Conservation (phyloP, 1,140 invertebrate genomes). For the Saccostrea glomerata region DNA sequence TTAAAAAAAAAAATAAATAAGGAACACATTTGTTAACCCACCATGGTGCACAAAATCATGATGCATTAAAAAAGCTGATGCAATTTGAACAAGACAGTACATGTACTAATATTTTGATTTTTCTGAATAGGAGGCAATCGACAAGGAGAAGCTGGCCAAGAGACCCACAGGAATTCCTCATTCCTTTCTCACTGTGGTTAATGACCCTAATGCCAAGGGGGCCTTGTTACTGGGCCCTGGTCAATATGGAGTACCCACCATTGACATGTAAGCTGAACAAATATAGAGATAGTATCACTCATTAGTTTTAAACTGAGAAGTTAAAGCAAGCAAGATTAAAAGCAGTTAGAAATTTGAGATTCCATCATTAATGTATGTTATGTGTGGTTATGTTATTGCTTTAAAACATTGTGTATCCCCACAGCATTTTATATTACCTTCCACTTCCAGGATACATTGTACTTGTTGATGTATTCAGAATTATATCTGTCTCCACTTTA, state of each 20-base stretch:
- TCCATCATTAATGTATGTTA: neutral
- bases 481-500: constrained; percentile 70
- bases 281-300: neutral
- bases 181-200: constrained; percentile 93
- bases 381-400: neutral
- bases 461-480: too few species aligned
- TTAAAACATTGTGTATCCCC: neutral
- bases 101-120: neutral
- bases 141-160: constrained; percentile 63
- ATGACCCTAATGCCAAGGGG: constrained; percentile 92
- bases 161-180: constrained; percentile 94
- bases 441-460: too few species aligned
- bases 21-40: too few species aligned
- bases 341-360: neutral
- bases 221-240: constrained; percentile 96
- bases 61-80: too few species aligned
- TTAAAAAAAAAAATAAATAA: too few species aligned
- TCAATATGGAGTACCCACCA: constrained; percentile 92
- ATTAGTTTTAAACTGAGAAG: neutral
- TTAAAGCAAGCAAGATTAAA: neutral
- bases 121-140: constrained; percentile 22
- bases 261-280: constrained; percentile 89
- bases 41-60: too few species aligned
- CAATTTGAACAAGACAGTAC: too few species aligned
- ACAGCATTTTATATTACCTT: too few species aligned